Evolutionary conservation across 2,797 vertebrate species (phyloP).

Genomic region (Falco cherrug): DNA sequence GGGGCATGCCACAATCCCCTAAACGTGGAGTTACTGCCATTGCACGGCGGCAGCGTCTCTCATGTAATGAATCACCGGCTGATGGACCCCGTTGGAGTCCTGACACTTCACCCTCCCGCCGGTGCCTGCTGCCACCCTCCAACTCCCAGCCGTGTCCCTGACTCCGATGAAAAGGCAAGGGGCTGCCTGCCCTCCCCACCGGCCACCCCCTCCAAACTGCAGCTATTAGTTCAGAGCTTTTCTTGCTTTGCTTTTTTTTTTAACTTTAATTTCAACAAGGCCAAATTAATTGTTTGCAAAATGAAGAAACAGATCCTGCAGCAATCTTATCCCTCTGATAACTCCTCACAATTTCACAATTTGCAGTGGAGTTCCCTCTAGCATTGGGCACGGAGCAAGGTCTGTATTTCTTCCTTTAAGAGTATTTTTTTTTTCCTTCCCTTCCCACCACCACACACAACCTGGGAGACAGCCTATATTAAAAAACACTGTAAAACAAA

Average conservation of each 20-base stretch:
- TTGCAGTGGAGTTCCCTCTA: neutral
- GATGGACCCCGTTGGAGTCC: neutral
- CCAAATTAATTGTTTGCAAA: slow-evolving; percentile 31
- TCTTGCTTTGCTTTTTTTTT: neutral
- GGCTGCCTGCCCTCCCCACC: neutral
- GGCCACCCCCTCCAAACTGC: neutral
- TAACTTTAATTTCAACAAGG: neutral
- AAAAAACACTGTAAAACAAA: slow-evolving; percentile 33
- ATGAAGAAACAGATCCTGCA: slow-evolving; percentile 10
- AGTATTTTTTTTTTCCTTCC: neutral
- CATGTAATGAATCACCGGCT: neutral
- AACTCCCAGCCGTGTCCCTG: neutral
- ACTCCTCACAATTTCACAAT: slow-evolving; percentile 8
- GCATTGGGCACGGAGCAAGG: neutral
- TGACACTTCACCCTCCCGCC: neutral
- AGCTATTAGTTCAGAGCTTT: neutral
- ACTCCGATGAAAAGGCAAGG: neutral
- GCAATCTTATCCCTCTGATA: slow-evolving; percentile 42
- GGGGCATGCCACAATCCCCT: slow-evolving; percentile 33
- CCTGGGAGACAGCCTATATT: neutral
- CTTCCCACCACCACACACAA: neutral
- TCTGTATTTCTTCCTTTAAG: neutral
- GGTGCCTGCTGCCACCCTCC: neutral
- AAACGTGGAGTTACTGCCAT: slow-evolving; percentile 9
- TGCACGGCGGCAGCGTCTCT: neutral